Percentiles rank a stretch among this genome's conserved stretches.
These are phyloP conservation scores for Amphibalanus amphitrite DNA, from an alignment of 1,140 invertebrate species.

Conservation along the genomic window DNA sequence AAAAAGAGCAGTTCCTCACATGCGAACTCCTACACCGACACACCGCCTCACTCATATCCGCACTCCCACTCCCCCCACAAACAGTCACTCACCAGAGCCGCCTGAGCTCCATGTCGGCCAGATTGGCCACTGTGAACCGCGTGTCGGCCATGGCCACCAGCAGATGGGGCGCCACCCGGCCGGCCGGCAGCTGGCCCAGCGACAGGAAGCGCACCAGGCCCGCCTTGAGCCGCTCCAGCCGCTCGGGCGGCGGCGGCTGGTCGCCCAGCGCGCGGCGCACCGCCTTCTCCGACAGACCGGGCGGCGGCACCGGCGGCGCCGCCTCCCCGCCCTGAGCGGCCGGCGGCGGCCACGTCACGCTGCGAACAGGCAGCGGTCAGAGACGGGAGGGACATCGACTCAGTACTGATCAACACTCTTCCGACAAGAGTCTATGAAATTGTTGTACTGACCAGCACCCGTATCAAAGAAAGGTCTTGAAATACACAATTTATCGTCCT, in stretches of 20 bases:
- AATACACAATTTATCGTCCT: too few relatives aligned
- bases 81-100: slow-evolving; percentile 32
- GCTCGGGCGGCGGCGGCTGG: slow-evolving; percentile 53
- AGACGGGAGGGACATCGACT: too few relatives aligned
- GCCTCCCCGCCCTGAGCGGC: slow-evolving; percentile 10
- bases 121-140: slow-evolving; percentile 56
- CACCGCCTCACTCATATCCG: too few relatives aligned
- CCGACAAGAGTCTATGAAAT: too few relatives aligned
- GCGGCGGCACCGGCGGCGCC: slow-evolving; percentile 30
- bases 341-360: too few relatives aligned
- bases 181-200: slow-evolving; percentile 51
- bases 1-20: too few relatives aligned
- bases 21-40: too few relatives aligned
- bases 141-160: slow-evolving; percentile 74
- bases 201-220: slow-evolving; percentile 66
- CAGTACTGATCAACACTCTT: too few relatives aligned
- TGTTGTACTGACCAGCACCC: too few relatives aligned
- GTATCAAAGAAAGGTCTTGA: too few relatives aligned
- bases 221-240: slow-evolving; percentile 61
- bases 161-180: slow-evolving; percentile 54
- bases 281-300: slow-evolving; percentile 56
- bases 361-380: not conserved
- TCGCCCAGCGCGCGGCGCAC: slow-evolving; percentile 64
- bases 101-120: slow-evolving; percentile 55
- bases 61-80: too few relatives aligned